These are phyloP conservation scores for Chaetorhynchus papuensis DNA, from an alignment of 2,113 vertebrate species.

Conservation along the genomic window DNA sequence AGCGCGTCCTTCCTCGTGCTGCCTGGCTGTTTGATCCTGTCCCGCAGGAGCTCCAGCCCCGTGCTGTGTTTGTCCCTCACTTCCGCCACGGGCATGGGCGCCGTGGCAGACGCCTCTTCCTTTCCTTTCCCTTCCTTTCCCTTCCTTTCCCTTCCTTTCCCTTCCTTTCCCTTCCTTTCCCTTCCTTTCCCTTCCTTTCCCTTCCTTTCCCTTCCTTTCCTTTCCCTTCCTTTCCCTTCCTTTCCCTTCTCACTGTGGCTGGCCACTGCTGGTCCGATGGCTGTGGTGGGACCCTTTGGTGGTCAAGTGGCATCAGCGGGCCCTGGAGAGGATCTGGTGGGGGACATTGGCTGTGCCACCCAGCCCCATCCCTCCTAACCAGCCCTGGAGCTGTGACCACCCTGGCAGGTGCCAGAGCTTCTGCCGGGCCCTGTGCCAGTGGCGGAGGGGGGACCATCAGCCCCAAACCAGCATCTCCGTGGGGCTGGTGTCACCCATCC, in stretches of 20 bases:
- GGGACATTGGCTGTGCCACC: rapidly evolving
- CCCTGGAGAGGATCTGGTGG: neutral
- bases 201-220: neutral
- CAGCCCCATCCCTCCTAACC: neutral
- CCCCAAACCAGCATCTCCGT: rapidly evolving
- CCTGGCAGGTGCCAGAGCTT: neutral
- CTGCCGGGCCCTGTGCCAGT: rapidly evolving
- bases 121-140: neutral
- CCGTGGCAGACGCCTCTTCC: rapidly evolving
- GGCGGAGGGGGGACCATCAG: neutral
- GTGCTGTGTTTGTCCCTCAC: neutral
- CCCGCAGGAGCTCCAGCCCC: neutral
- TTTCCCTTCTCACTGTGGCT: neutral
- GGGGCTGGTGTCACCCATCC: neutral
- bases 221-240: neutral
- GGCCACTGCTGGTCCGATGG: rapidly evolving
- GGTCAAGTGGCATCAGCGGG: rapidly evolving
- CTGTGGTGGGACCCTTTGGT: rapidly evolving
- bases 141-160: neutral
- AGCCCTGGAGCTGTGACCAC: neutral
- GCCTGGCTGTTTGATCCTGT: neutral
- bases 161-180: neutral
- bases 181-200: neutral
- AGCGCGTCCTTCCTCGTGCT: rapidly evolving
- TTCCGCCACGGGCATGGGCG: rapidly evolving